Evolutionary conservation across 2,888 invertebrate species (phyloP).

Genomic region (Scotopteryx bipunctaria): DNA sequence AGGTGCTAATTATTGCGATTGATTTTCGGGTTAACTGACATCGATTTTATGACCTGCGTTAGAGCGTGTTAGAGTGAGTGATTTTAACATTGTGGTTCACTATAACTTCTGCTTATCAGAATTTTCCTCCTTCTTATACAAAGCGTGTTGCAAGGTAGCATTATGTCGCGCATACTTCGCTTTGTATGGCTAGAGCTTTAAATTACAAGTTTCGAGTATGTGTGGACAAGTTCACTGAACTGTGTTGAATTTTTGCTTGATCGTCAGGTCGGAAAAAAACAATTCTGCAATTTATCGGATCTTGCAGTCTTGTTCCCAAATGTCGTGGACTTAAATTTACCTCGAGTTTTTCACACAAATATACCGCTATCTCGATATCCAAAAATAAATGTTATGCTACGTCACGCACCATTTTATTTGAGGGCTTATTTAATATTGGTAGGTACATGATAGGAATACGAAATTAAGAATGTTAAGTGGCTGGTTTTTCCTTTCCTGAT

Average conservation of each 20-base stretch:
- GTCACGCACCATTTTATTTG: conserved; percentile 42
- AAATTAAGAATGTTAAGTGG: conserved; percentile 4
- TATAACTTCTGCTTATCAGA: not conserved
- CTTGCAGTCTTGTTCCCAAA: conserved; percentile 58
- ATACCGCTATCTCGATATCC: conserved; percentile 65
- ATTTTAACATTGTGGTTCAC: not conserved
- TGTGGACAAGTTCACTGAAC: conserved; percentile 53
- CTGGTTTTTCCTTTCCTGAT: conserved; percentile 4
- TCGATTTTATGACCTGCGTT: not conserved
- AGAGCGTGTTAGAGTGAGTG: no score
- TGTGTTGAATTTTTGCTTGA: conserved; percentile 15
- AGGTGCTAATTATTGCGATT: no score
- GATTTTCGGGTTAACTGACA: not conserved
- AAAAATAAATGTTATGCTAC: conserved; percentile 61
- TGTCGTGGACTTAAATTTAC: conserved; percentile 47
- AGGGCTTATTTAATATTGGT: conserved; percentile 17
- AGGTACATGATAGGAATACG: conserved; percentile 11
- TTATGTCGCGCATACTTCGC: conserved; percentile 1
- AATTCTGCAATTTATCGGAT: conserved; percentile 57
- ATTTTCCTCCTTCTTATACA: not conserved
- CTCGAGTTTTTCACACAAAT: conserved; percentile 49
- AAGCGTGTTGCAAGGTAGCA: not conserved
- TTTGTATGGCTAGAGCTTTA: conserved; percentile 30
- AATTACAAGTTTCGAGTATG: conserved; percentile 26
- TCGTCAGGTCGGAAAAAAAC: conserved; percentile 53